Evolutionary conservation across 2,888 invertebrate species (phyloP).

Genomic region (Blastobasis adustella): DNA sequence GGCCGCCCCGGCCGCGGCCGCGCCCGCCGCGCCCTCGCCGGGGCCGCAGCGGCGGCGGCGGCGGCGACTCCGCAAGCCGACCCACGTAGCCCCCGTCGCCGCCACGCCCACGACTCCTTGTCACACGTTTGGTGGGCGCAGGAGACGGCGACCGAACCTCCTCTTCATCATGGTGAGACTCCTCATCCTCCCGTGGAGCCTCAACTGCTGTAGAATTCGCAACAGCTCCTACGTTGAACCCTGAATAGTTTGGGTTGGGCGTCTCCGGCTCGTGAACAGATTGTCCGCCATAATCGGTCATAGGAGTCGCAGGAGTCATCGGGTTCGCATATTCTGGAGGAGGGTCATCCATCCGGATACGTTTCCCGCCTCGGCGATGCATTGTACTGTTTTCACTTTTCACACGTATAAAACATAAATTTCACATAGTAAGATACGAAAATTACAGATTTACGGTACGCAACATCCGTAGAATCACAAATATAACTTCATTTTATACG

Average conservation of each 20-base stretch:
- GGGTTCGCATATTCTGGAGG: constrained; percentile 90
- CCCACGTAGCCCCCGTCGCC: constrained; percentile 65
- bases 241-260: constrained; percentile 59
- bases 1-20: constrained; percentile 56
- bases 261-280: constrained; percentile 69
- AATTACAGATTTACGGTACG: no score
- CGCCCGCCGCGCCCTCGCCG: constrained; percentile 54
- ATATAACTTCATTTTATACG: no score
- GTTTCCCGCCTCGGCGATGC: constrained; percentile 89
- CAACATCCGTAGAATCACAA: no score
- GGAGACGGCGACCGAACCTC: constrained; percentile 74
- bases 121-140: constrained; percentile 75
- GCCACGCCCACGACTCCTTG: constrained; percentile 76
- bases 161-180: constrained; percentile 47
- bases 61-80: constrained; percentile 65
- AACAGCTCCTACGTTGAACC: constrained; percentile 46
- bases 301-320: constrained; percentile 66
- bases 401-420: no score
- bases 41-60: constrained; percentile 55
- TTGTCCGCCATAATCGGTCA: constrained; percentile 72
- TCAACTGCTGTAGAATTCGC: constrained; percentile 49
- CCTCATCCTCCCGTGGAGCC: constrained; percentile 53
- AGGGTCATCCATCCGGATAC: constrained; percentile 94
- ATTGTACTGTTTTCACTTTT: constrained; percentile 57
- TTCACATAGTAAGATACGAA: no score